These are phyloP conservation scores for Agrochola macilenta DNA, from an alignment of 2,888 invertebrate genomes.

Conservation along the genomic window DNA sequence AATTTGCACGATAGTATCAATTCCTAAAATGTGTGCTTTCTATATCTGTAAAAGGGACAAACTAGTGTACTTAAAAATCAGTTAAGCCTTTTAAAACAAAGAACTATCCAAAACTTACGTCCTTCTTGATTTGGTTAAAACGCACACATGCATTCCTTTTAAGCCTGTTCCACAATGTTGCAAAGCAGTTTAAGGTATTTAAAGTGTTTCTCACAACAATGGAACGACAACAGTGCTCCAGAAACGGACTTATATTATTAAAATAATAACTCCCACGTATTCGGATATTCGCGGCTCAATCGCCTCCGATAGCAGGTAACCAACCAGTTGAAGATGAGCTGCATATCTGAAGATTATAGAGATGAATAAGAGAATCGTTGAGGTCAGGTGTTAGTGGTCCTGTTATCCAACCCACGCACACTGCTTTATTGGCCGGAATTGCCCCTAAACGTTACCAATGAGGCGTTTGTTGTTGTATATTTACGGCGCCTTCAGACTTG, in stretches of 20 bases:
- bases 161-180: constrained; percentile 57
- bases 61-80: constrained; percentile 19
- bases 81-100: constrained; percentile 39
- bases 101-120: constrained; percentile 20
- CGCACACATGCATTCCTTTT: constrained; percentile 49
- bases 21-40: background rate
- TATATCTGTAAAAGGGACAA: constrained; percentile 23
- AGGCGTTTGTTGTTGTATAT: constrained; percentile 87
- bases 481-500: constrained; percentile 84
- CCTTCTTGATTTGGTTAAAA: constrained; percentile 4
- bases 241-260: constrained; percentile 76
- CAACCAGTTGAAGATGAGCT: constrained; percentile 71
- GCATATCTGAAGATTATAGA: constrained; percentile 59
- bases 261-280: constrained; percentile 84
- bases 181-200: constrained; percentile 53
- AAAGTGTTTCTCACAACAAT: constrained; percentile 66
- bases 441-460: constrained; percentile 90
- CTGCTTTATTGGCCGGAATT: constrained; percentile 89
- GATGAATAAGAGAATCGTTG: constrained; percentile 49
- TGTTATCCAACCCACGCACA: constrained; percentile 83
- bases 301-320: constrained; percentile 74
- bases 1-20: constrained; percentile 1
- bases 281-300: constrained; percentile 80
- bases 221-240: constrained; percentile 65
- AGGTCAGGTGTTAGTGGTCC: constrained; percentile 78